Base-by-base conservation (phyloP, 2,888 invertebrate genomes). In the Mechanitis messenoides region DNA sequence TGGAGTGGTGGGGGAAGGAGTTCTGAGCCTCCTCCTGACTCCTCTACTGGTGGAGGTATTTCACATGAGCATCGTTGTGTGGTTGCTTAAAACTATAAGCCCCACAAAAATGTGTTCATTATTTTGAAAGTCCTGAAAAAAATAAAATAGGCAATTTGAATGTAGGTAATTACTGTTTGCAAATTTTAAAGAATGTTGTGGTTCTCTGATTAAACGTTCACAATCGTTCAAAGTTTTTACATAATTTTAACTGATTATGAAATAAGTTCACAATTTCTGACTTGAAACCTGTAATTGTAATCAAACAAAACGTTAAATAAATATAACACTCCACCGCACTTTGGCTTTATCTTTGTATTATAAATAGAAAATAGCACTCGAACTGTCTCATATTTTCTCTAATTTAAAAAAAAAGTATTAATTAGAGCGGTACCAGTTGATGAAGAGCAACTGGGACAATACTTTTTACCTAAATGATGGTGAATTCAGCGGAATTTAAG, bases 1-100 rank as follows among this genome's bases (percentile, higher is more conserved):
- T 93, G 93, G 81, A 90, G 93, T 69, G 93, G 93, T 60, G 86
- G 86, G 0, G 83, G 87, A 0, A 80, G 84, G 57, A 85, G 77
- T 54, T 80, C 85, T 0, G 88, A 88, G 12, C 87, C 87, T 1
- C 87, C 84, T 0, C 83, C 84, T 1, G 88, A 88, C 38, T 83
- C 83, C 0, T 75, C 82, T 0, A 74, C 83, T 3, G 84, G 81
- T 2, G 85, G 84, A 5, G 83, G 81, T 2, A 75, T 77, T 2
- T 81, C 85, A 1, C 79, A 87, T 46, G 90, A 91, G 57, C 87
- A 80, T 58, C 77, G 85, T 7, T 91, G 90, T 71, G 81, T 83
- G 66, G 79, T 91, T 83, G 85, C 84, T 86, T 91, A 90, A 84
- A 83, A 79, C 72, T 62, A 74, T 63, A 69, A 61, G 54, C 57